Conservation (phyloP, 2,797 vertebrate genomes). For the Spinus olivaceus region DNA sequence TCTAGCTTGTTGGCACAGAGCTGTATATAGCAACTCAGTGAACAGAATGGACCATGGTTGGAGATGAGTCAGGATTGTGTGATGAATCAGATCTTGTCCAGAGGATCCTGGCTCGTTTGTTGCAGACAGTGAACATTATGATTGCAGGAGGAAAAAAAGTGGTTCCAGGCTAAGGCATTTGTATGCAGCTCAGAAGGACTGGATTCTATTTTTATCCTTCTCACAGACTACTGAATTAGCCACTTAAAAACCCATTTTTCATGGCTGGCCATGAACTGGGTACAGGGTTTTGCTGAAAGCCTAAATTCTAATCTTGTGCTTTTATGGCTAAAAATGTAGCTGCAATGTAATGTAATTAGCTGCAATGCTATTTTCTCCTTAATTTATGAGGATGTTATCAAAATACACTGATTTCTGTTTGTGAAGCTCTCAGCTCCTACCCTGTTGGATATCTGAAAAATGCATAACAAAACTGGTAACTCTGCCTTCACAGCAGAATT, state of each 20-base stretch:
- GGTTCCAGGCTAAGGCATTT: neutral
- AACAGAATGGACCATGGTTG: neutral
- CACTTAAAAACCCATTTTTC: neutral
- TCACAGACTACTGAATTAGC: neutral
- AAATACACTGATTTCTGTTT: neutral
- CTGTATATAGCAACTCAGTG: neutral
- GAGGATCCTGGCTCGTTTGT: neutral
- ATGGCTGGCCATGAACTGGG: neutral
- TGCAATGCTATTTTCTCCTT: neutral
- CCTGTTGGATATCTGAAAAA: neutral
- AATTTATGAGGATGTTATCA: neutral
- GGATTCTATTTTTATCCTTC: slow-evolving; percentile 1
- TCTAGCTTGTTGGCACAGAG: neutral
- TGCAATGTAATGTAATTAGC: neutral
- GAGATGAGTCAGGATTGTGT: neutral
- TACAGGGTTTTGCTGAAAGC: neutral
- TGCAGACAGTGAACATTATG: neutral
- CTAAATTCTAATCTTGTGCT: neutral
- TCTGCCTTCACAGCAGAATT: neutral
- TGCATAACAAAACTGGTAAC: neutral
- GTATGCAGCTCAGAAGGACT: neutral
- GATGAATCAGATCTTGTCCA: neutral
- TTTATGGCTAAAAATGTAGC: slow-evolving; percentile 5
- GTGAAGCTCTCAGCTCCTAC: neutral
- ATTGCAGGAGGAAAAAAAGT: neutral